Conservation (phyloP, 2,888 invertebrate genomes). For the Horisme vitalbata region DNA sequence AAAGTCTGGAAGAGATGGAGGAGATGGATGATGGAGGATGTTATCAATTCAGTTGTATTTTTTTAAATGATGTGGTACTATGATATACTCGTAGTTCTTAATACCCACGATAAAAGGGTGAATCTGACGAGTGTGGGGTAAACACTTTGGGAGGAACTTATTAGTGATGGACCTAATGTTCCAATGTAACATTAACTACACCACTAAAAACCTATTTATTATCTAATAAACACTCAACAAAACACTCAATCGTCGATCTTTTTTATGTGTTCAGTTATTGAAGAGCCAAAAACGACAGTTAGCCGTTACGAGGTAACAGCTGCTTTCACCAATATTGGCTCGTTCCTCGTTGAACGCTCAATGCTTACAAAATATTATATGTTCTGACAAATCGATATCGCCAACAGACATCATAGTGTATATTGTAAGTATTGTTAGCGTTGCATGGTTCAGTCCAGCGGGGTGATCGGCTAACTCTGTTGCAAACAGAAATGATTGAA, state of each 20-base stretch:
- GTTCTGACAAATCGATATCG: constrained; percentile 59
- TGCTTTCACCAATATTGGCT: constrained; percentile 57
- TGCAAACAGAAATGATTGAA: too few species aligned
- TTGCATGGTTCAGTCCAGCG: constrained; percentile 4
- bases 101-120: too few species aligned
- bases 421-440: constrained; percentile 35
- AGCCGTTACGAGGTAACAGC: constrained; percentile 53
- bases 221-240: constrained; percentile 36
- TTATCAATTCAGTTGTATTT: too few species aligned
- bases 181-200: constrained; percentile 17
- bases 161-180: not conserved
- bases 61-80: too few species aligned
- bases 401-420: constrained; percentile 42
- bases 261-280: constrained; percentile 37
- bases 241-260: constrained; percentile 35
- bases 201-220: constrained; percentile 31
- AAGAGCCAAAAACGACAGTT: constrained; percentile 47
- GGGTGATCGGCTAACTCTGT: too few species aligned
- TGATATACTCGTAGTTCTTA: too few species aligned
- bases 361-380: constrained; percentile 60
- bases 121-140: too few species aligned
- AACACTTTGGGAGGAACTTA: too few species aligned
- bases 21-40: too few species aligned
- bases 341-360: constrained; percentile 51
- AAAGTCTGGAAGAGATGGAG: too few species aligned